phyloP scores from a whole-genome alignment of 2,888 invertebrate species.

The Chironomus riparius region DNA sequence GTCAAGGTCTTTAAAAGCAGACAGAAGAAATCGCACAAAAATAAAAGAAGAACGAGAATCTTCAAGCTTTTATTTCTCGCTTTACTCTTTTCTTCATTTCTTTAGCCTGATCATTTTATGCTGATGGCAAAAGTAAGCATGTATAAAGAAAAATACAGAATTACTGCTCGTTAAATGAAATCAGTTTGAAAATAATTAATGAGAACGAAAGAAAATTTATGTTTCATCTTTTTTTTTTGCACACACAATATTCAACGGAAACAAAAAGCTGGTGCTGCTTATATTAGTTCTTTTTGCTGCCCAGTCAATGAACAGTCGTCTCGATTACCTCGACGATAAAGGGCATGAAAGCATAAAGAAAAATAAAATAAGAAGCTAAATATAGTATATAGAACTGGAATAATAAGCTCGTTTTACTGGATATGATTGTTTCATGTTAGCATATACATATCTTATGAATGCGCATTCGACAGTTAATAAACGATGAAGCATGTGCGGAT shows the following conservation, averaged over 20 bases:
- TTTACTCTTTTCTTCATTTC: neutral
- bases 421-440: too few relatives aligned
- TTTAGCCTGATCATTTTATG: constrained; percentile 1
- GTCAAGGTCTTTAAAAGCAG: constrained; percentile 25
- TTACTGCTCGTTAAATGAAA: neutral
- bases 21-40: constrained; percentile 17
- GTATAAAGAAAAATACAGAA: neutral
- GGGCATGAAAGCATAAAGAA: neutral
- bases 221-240: neutral
- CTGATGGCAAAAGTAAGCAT: neutral
- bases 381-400: neutral
- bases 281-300: constrained; percentile 2
- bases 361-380: neutral
- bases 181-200: constrained; percentile 20
- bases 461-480: too few relatives aligned
- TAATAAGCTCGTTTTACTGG: neutral
- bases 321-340: constrained; percentile 24
- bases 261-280: neutral
- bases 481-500: neutral
- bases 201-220: constrained; percentile 21
- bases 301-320: constrained; percentile 25
- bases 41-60: constrained; percentile 13
- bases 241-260: too few relatives aligned
- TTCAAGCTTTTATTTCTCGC: neutral
- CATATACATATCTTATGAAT: too few relatives aligned